Evolutionary conservation across 2,113 vertebrate genomes (phyloP).

Genomic region (Gorsachius goisagi): DNA sequence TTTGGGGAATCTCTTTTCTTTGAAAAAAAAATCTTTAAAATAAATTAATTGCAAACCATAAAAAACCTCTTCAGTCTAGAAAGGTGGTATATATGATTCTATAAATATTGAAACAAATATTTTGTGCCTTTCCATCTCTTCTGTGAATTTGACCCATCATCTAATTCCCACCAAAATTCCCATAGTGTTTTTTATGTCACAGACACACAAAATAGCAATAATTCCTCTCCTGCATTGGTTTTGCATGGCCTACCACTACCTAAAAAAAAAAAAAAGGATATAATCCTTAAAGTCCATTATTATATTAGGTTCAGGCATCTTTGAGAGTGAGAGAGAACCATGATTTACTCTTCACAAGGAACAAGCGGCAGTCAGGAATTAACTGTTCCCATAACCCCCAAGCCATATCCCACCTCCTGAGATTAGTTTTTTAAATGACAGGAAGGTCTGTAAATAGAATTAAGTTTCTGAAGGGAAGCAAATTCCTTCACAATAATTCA

Average conservation of each 20-base stretch:
- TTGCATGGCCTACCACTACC: not conserved
- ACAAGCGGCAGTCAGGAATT: not conserved
- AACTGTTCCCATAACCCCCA: not conserved
- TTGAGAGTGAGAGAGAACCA: not conserved
- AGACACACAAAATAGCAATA: not conserved
- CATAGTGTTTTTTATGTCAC: not conserved
- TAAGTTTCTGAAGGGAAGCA: not conserved
- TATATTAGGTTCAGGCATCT: not conserved
- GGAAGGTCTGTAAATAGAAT: conserved; percentile 5
- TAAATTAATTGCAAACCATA: not conserved
- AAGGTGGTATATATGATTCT: not conserved
- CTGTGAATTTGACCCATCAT: not conserved
- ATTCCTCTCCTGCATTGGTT: not conserved
- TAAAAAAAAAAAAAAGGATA: not conserved
- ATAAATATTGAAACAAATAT: not conserved
- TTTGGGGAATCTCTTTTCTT: not conserved
- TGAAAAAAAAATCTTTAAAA: not conserved
- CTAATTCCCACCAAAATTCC: not conserved
- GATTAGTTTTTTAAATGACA: conserved; percentile 14
- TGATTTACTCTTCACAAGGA: not conserved
- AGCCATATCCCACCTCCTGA: not conserved
- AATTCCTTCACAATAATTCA: not conserved
- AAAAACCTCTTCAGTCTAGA: not conserved
- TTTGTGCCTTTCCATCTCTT: not conserved
- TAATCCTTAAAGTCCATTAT: not conserved